These are phyloP conservation scores for Hemithea aestivaria DNA, from an alignment of 2,888 invertebrate genomes.

Conservation along the genomic window DNA sequence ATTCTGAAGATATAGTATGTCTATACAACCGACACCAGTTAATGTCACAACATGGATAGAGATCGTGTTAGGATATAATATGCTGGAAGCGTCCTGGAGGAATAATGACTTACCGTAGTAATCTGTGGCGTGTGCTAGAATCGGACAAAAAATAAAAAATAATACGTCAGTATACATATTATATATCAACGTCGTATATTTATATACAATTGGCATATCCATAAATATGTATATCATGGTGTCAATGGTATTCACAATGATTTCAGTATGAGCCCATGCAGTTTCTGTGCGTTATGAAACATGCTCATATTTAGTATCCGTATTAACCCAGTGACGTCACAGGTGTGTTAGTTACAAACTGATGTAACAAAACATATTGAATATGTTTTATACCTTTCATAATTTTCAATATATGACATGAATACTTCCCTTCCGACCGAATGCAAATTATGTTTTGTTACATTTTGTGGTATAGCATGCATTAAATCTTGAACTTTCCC, in stretches of 20 bases:
- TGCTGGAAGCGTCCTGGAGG: slow-evolving; percentile 75
- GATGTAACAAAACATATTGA: slow-evolving; percentile 33
- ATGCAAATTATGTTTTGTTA: slow-evolving; percentile 31
- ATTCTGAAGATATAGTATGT: slow-evolving; percentile 41
- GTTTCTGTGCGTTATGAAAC: slow-evolving; percentile 34
- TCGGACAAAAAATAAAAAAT: slow-evolving; percentile 69
- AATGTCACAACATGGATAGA: slow-evolving; percentile 49
- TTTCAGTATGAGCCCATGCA: slow-evolving; percentile 49
- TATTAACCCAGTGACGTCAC: slow-evolving; percentile 24
- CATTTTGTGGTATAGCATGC: slow-evolving; percentile 36
- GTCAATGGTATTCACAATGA: slow-evolving; percentile 26
- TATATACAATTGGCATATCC: slow-evolving; percentile 8
- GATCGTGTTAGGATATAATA: slow-evolving; percentile 47
- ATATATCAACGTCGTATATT: slow-evolving; percentile 8
- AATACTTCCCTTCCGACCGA: slow-evolving; percentile 14
- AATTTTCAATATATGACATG: too few relatives aligned
- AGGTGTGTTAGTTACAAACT: slow-evolving; percentile 39
- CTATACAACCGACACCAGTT: slow-evolving; percentile 64
- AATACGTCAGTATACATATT: slow-evolving; percentile 48
- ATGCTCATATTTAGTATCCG: slow-evolving; percentile 29
- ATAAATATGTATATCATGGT: slow-evolving; percentile 19
- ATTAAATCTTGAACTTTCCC: slow-evolving; percentile 19
- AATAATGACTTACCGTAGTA: slow-evolving; percentile 98
- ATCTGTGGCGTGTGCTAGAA: slow-evolving; percentile 96
- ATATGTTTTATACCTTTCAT: slow-evolving; percentile 1